Evolutionary conservation across 2,888 invertebrate genomes (phyloP).

Genomic region (Eurois occulta): DNA sequence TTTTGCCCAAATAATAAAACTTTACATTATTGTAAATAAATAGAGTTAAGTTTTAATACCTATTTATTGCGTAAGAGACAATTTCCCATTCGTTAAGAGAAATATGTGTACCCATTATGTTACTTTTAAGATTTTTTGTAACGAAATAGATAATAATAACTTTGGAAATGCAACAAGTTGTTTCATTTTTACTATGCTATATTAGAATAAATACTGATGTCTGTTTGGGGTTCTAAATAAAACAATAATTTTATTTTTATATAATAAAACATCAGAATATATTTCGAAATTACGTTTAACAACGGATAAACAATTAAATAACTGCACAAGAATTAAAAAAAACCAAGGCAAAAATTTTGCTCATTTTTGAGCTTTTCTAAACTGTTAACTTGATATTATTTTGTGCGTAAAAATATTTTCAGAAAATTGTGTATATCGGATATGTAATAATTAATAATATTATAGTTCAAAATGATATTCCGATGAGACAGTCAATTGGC

Average conservation of each 20-base stretch:
- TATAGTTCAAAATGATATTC: conserved; percentile 80
- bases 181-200: background rate
- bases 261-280: conserved; percentile 89
- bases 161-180: conserved; percentile 16
- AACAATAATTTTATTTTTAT: conserved; percentile 74
- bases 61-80: conserved; percentile 56
- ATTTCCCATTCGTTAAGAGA: conserved; percentile 14
- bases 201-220: background rate
- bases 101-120: conserved; percentile 20
- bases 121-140: conserved; percentile 25
- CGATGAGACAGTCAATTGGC: conserved; percentile 76
- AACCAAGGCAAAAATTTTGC: conserved; percentile 46
- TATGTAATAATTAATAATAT: conserved; percentile 78
- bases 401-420: conserved; percentile 82
- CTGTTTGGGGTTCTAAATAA: conserved; percentile 66
- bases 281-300: conserved; percentile 87
- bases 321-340: conserved; percentile 56
- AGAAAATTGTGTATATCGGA: conserved; percentile 81
- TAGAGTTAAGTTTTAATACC: conserved; percentile 22
- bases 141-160: conserved; percentile 25
- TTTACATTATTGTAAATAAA: conserved; percentile 21
- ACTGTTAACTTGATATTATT: conserved; percentile 69
- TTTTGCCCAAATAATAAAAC: background rate
- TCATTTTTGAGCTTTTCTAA: conserved; percentile 66
- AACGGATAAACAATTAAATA: conserved; percentile 75